phyloP scores from a whole-genome alignment of 2,113 vertebrate genomes.

The Synchiropus splendidus region DNA sequence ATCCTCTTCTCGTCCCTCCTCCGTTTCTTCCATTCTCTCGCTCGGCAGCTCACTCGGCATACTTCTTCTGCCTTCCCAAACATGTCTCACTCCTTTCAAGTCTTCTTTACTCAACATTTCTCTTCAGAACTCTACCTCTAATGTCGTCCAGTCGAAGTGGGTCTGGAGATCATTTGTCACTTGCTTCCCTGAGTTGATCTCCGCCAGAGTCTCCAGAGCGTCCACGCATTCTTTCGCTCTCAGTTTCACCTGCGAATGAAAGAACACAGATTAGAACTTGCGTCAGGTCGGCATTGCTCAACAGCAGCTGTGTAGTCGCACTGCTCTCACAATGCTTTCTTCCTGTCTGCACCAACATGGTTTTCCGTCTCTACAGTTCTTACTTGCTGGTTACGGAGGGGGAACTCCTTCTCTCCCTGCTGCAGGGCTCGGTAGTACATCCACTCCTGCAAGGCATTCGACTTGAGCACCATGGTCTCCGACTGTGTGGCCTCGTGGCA shows the following conservation, averaged over 20 bases:
- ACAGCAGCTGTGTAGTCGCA: neutral
- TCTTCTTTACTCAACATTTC: too few species aligned
- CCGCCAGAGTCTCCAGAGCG: constrained; percentile 73
- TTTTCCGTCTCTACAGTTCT: too few species aligned
- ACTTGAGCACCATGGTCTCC: constrained; percentile 35
- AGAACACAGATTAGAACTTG: neutral
- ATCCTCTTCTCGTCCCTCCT: too few species aligned
- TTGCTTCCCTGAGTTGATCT: constrained; percentile 70
- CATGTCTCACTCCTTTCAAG: too few species aligned
- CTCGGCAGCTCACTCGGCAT: too few species aligned
- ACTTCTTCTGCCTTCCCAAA: too few species aligned
- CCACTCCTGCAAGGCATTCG: constrained; percentile 69
- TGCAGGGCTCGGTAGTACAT: constrained; percentile 73
- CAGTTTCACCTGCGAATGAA: constrained; percentile 69
- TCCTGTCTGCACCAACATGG: neutral
- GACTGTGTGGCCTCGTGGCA: constrained; percentile 53
- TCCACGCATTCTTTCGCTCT: constrained; percentile 80
- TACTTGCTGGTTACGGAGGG: constrained; percentile 81
- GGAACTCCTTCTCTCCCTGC: constrained; percentile 64
- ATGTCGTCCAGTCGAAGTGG: constrained; percentile 70
- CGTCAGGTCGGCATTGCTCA: neutral
- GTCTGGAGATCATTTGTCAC: constrained; percentile 69
- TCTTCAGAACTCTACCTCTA: constrained; percentile 71
- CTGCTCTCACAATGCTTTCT: neutral
- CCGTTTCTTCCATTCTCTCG: too few species aligned